Base-by-base conservation (phyloP, 2,113 vertebrate species). In the Pyrgilauda ruficollis region DNA sequence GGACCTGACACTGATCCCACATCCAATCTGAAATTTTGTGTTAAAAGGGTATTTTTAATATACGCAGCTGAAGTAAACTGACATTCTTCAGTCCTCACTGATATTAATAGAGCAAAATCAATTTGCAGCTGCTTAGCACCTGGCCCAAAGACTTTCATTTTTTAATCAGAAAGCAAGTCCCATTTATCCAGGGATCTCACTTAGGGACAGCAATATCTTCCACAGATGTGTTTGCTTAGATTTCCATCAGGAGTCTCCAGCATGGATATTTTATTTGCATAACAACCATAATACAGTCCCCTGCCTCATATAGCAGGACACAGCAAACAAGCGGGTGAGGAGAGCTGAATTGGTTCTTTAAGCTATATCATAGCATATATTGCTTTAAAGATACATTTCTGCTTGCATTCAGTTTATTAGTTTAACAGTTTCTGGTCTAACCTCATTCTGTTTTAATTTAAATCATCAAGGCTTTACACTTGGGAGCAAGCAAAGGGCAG, bases 71-170 rank as follows among this genome's bases (percentile, higher is more conserved):
- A 88, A 82, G 26, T 62, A 88, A 95, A 75, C n/a, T 78, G 76
- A 41, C 64, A 63, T 94, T 93, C 73, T 75, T 84, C 41, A 76
- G 46, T 74, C 56, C 68, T 92, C 53, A 31, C 41, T 89, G 84
- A 75, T 44, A 77, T 22, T 81, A 89, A 61, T 8, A 81, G 31
- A 88, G 47, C 43, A 61, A 86, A 44, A 90, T 92, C 87, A 95
- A 84, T 90, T 89, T 92, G 90, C 86, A 95, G 88, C 83, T 94
- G 83, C 83, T 96, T 92, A 92, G 86, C 79, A 96, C 69, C 88
- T 95, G 94, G 88, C 23, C 56, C 37, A 53, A 84, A 75, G 43
- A 75, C 74, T 92, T 96, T 92, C 44, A 67, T 61, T 75, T 95
- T 91, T 93, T 68, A 93, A 96, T 92, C 81, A 76, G 69, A 84